phyloP scores from a whole-genome alignment of 2,113 vertebrate species.

The Oncorhynchus clarkii region DNA sequence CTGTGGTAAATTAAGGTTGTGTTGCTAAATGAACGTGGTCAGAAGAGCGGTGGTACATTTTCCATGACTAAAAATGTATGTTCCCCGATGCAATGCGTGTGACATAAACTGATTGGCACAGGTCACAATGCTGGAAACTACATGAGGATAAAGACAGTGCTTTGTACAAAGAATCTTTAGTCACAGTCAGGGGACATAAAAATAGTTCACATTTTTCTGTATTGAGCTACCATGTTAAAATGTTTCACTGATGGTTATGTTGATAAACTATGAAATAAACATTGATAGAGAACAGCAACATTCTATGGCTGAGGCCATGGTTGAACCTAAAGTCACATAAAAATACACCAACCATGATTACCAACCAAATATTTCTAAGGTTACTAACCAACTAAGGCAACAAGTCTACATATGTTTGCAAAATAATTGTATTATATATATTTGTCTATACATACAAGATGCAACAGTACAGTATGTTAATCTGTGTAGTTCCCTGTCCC shows the following conservation, averaged over 20 bases:
- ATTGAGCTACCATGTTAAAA: too few relatives aligned
- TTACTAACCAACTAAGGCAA: too few relatives aligned
- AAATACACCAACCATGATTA: not conserved
- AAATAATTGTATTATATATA: too few relatives aligned
- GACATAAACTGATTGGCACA: not conserved
- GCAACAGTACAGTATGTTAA: too few relatives aligned
- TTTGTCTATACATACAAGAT: not conserved
- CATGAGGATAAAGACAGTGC: not conserved
- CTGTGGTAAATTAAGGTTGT: not conserved
- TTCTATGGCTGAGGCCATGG: not conserved
- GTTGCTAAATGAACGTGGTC: constrained; percentile 21
- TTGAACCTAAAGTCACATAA: not conserved
- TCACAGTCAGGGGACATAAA: too few relatives aligned
- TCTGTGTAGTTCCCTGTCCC: not conserved
- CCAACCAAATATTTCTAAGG: too few relatives aligned
- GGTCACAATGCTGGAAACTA: not conserved
- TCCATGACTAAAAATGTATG: not conserved
- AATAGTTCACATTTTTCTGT: too few relatives aligned
- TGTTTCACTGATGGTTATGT: not conserved
- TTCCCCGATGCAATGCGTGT: not conserved
- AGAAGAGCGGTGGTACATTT: constrained; percentile 17
- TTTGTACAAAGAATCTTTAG: constrained; percentile 4
- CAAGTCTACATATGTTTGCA: too few relatives aligned
- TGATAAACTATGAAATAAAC: not conserved
- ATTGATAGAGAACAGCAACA: not conserved